Conservation (phyloP, 2,888 invertebrate genomes). For the Pristionchus fissidentatus region DNA sequence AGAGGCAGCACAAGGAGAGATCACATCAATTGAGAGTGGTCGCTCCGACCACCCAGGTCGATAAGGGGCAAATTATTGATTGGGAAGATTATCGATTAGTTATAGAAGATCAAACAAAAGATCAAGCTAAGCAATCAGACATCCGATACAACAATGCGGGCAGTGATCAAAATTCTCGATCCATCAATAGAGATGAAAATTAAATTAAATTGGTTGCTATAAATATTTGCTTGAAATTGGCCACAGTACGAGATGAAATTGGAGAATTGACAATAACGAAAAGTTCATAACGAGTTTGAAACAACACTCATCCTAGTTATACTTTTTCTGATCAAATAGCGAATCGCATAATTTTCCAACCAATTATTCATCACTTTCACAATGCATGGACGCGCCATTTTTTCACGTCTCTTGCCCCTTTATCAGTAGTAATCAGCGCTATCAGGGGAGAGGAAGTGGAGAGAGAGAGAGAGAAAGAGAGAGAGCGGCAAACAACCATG, state of each 20-base stretch:
- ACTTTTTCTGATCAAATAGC: too few species aligned
- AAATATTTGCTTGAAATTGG: too few species aligned
- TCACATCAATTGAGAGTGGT: slow-evolving; percentile 25
- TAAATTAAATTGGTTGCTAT: too few species aligned
- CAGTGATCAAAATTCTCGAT: not conserved
- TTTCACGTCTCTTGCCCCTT: not conserved
- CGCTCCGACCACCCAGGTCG: slow-evolving; percentile 30
- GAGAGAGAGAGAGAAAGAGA: not conserved
- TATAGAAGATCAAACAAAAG: not conserved
- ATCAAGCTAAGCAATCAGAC: not conserved
- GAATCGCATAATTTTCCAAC: too few species aligned
- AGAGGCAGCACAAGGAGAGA: slow-evolving; percentile 3
- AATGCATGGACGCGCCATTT: too few species aligned
- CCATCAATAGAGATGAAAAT: not conserved
- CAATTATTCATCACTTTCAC: too few species aligned
- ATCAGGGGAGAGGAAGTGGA: not conserved
- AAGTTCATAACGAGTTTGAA: too few species aligned
- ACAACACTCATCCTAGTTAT: too few species aligned
- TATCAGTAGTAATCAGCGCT: slow-evolving; percentile 31
- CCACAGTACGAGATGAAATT: too few species aligned
- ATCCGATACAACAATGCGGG: too few species aligned
- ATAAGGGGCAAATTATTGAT: slow-evolving; percentile 15
- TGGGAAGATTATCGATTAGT: not conserved
- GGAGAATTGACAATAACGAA: too few species aligned
- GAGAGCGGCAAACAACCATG: not conserved